Evolutionary conservation across 2,113 vertebrate species (phyloP).

Genomic region (Oophaga pumilio): DNA sequence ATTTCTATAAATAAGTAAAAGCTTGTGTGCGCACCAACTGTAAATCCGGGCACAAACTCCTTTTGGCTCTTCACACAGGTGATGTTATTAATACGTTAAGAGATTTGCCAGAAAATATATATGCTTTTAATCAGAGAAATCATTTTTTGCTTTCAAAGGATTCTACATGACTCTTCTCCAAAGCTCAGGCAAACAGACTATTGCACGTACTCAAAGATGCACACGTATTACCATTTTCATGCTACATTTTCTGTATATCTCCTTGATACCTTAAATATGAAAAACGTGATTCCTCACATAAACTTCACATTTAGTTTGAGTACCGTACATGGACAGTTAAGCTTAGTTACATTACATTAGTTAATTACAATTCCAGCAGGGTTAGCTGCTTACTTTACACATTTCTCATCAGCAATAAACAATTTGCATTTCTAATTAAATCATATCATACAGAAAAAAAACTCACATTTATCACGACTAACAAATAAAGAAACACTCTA

Average conservation of each 20-base stretch:
- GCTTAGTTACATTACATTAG: too few species aligned
- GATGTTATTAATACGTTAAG: neutral
- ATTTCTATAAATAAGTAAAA: constrained; percentile 20
- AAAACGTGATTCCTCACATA: constrained; percentile 19
- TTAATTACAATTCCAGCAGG: constrained; percentile 8
- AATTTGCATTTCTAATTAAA: neutral
- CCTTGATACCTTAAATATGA: too few species aligned
- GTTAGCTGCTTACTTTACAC: neutral
- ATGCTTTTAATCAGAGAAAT: neutral
- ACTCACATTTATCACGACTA: too few species aligned
- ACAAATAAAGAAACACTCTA: too few species aligned
- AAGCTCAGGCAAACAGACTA: neutral
- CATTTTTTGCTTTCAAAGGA: neutral
- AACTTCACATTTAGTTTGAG: constrained; percentile 2
- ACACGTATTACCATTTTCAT: neutral
- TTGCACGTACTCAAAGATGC: neutral
- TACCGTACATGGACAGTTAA: neutral
- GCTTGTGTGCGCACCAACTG: neutral
- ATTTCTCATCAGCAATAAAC: neutral
- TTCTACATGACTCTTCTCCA: neutral
- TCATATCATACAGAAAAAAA: neutral
- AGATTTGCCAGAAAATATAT: neutral
- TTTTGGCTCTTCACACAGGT: constrained; percentile 11
- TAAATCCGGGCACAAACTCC: neutral
- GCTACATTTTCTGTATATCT: neutral